These are phyloP conservation scores for Galerucella calmariensis DNA, from an alignment of 2,888 invertebrate species.

Conservation along the genomic window DNA sequence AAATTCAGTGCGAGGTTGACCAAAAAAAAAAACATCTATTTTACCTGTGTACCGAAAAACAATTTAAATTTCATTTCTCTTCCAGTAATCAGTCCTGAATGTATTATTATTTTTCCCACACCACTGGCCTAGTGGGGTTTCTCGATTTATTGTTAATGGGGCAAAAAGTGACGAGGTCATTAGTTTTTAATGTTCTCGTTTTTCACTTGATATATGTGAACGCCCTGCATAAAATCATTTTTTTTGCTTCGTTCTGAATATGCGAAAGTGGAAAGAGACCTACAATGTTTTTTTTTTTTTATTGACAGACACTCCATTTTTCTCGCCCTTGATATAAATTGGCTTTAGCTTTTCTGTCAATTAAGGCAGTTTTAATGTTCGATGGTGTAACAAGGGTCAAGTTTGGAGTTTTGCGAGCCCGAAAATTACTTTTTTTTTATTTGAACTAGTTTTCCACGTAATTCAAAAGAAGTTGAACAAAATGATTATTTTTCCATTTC, in stretches of 20 bases:
- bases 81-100: too few relatives aligned
- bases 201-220: constrained; percentile 16
- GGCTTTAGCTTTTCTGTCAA: neutral
- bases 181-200: constrained; percentile 16
- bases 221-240: constrained; percentile 13
- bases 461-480: neutral
- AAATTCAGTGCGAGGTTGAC: too few relatives aligned
- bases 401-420: neutral
- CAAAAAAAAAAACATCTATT: too few relatives aligned
- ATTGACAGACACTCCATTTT: neutral
- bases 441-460: neutral
- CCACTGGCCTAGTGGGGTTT: constrained; percentile 5
- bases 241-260: neutral
- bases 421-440: neutral
- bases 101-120: neutral
- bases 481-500: neutral
- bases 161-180: neutral
- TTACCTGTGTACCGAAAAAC: too few relatives aligned
- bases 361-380: neutral
- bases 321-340: neutral
- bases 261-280: neutral
- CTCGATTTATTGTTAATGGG: constrained; percentile 26
- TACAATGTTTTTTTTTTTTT: neutral
- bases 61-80: too few relatives aligned
- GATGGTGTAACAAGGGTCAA: neutral